phyloP scores from a whole-genome alignment of 2,888 invertebrate genomes.

The Erpobdella octoculata region DNA sequence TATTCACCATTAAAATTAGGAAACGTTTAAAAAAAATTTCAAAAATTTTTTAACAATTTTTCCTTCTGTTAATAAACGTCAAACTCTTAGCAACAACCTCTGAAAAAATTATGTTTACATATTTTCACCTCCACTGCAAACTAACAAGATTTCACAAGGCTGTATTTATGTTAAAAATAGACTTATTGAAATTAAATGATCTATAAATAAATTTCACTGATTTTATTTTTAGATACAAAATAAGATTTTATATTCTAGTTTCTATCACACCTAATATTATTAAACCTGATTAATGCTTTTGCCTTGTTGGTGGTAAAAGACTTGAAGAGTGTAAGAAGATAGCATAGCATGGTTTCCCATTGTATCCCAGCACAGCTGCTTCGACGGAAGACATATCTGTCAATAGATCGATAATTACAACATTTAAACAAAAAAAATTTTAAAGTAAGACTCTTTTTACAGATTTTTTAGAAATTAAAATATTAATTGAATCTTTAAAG shows the following conservation, averaged over 20 bases:
- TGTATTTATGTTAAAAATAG: no score
- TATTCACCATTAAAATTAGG: no score
- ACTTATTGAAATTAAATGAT: no score
- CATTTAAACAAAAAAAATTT: background rate
- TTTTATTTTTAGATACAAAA: no score
- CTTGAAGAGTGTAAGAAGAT: background rate
- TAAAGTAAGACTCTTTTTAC: background rate
- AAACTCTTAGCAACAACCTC: no score
- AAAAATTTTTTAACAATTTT: no score
- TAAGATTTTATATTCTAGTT: background rate
- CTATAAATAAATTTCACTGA: no score
- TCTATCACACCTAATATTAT: background rate
- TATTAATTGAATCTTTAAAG: background rate
- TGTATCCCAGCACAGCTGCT: background rate
- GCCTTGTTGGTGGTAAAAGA: background rate
- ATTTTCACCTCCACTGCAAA: no score
- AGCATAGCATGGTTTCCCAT: background rate
- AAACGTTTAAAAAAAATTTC: no score
- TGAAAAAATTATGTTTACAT: no score
- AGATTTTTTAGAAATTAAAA: background rate
- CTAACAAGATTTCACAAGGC: no score
- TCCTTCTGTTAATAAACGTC: no score
- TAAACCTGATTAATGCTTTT: background rate
- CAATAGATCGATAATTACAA: background rate
- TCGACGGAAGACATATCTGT: constrained; percentile 10